Percentiles rank a stretch among this genome's conserved stretches.
Conservation (phyloP, 1,140 invertebrate species). For the Hestina assimilis region DNA sequence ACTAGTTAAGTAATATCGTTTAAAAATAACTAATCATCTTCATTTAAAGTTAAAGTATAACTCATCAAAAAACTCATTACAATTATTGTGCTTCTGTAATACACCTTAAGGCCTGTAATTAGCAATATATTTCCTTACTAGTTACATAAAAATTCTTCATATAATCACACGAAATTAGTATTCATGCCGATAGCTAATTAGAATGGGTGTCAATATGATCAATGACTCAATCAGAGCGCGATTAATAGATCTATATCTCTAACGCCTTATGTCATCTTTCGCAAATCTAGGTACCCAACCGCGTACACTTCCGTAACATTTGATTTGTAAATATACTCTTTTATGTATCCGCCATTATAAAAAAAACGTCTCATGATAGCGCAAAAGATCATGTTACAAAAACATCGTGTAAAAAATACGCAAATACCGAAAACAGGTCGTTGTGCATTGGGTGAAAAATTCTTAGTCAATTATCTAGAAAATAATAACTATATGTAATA, state of each 20-base stretch:
- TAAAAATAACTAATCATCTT: too few species aligned
- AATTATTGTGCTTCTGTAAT: neutral
- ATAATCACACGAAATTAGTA: neutral
- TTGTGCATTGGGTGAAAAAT: too few species aligned
- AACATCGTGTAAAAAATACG: too few species aligned
- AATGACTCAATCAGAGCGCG: neutral
- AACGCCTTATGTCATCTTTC: slow-evolving; percentile 5
- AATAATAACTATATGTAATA: too few species aligned
- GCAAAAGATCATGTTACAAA: too few species aligned
- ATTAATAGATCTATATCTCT: neutral
- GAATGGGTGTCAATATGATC: slow-evolving; percentile 5
- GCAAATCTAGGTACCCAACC: neutral
- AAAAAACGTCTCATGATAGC: neutral
- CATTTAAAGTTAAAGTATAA: too few species aligned
- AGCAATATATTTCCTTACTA: neutral
- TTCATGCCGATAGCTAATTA: slow-evolving; percentile 3
- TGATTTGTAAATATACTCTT: neutral
- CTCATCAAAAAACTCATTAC: too few species aligned
- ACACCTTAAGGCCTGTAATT: neutral
- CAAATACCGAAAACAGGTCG: too few species aligned
- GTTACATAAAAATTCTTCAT: slow-evolving; percentile 8
- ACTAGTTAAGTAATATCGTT: too few species aligned
- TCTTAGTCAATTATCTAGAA: too few species aligned
- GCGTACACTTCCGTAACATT: neutral
- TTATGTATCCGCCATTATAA: too few species aligned